phyloP scores from a whole-genome alignment of 2,888 invertebrate species.

The Fabriciana adippe region DNA sequence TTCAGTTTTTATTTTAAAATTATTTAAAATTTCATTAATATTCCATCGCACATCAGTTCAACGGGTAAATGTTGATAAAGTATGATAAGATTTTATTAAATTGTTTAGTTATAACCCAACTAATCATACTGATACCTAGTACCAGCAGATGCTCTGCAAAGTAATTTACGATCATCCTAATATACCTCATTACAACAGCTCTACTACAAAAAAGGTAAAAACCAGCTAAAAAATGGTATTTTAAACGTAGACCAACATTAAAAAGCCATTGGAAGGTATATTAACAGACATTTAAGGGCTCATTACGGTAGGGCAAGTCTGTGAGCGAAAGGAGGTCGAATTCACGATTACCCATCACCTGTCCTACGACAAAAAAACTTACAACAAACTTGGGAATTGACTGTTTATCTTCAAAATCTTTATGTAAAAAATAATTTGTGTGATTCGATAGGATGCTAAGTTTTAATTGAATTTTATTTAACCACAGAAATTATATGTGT shows the following conservation, averaged over 20 bases:
- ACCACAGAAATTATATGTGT: too few species aligned
- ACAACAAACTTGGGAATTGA: slow-evolving; percentile 24
- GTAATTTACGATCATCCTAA: slow-evolving; percentile 38
- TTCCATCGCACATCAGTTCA: too few species aligned
- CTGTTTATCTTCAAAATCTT: slow-evolving; percentile 14
- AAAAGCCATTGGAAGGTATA: slow-evolving; percentile 64
- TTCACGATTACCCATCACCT: slow-evolving; percentile 40
- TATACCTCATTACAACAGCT: slow-evolving; percentile 42
- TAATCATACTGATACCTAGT: slow-evolving; percentile 5
- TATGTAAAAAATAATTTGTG: neutral
- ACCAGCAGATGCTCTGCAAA: slow-evolving; percentile 15
- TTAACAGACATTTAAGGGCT: slow-evolving; percentile 70
- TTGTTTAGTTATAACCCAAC: neutral
- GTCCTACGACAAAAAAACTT: slow-evolving; percentile 31
- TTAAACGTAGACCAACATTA: slow-evolving; percentile 61
- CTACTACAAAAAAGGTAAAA: slow-evolving; percentile 40
- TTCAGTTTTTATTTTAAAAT: too few species aligned
- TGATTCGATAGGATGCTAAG: neutral
- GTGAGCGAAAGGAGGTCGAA: slow-evolving; percentile 36
- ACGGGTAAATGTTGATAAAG: too few species aligned
- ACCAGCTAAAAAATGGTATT: slow-evolving; percentile 43
- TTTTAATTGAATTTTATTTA: too few species aligned
- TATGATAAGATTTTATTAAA: slow-evolving; percentile 5
- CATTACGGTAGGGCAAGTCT: slow-evolving; percentile 54
- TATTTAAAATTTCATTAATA: too few species aligned